Evolutionary conservation across 1,140 invertebrate species (phyloP), one percentile per base, ranked within the genome.

Genomic region (Potamilus streckersoni): DNA sequence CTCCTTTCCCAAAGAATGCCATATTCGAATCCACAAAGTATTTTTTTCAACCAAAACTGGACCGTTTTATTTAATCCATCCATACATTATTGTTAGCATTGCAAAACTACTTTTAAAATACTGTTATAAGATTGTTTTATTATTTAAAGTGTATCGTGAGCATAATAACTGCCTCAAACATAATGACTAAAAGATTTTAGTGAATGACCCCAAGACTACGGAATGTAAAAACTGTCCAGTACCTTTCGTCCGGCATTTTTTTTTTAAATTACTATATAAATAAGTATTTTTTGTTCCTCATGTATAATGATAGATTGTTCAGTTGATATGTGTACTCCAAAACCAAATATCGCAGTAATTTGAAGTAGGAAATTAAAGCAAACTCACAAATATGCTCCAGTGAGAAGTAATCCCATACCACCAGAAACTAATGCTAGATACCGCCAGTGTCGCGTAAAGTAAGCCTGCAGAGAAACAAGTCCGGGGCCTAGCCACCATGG

Each of bases 311-410:
- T 19, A 19, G 19, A 8, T 12, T 12, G 23, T 62, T 14, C 13
- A n/a, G 8, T 62, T 19, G 19, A n/a, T 62, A 62, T 8, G 4
- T 11, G 0, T 23, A 62, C 13, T 13, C 14, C 23, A 8, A 62
- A 62, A 23, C 6, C 19, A 62, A 62, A 12, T 8, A 62, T 23
- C 23, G 19, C 8, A n/a, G 8, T 23, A n/a, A 12, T 62, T 6
- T 62, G 6, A 11, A 62, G 6, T 62, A 62, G 19, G 19, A n/a
- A 62, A 62, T 8, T 62, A 13, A 66, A 27, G 23, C 27, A 74
- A 59, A 85, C 86, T 87, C 72, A 87, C 86, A 84, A 87, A 76
- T 84, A 87, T 27, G 79, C 74, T 59, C 83, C 86, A 64, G 82
- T 71, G 19, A 84, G 75, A 16, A 84, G 86, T 13, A 83, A 60